Evolutionary conservation across 2,113 vertebrate species (phyloP), one percentile per base, ranked within the genome.

Genomic region (Mungos mungo): DNA sequence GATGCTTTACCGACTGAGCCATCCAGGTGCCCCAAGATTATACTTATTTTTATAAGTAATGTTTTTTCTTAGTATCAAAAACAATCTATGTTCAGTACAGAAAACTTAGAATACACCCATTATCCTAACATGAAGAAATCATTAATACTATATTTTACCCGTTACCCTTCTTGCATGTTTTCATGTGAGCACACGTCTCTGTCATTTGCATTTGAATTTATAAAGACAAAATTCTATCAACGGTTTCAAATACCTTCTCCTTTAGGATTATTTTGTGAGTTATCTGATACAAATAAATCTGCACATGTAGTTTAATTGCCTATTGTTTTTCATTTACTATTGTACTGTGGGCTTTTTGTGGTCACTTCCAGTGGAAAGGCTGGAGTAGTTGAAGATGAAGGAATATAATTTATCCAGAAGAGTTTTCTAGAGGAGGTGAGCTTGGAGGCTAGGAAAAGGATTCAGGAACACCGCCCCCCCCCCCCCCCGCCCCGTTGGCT

Each of bases 191-290:
- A 63, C 5, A 14, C 21, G 1, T 41, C 16, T 35, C 19, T 2
- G 0, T 33, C n/a, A 29, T 79, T 60, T 79, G 47, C 31, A 15
- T 65, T 96, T 82, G 5, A 84, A 50, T 60, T 91, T 95, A 41
- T 52, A 85, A 76, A 93, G 15, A 72, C 31, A 65, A 87, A 82
- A 23, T 45, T 65, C 19, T 31, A 63, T 69, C 15, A 60, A 38
- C 82, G 33, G 11, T 74, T 68, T n/a, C 19, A 84, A 45, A 88
- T 65, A 50, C 13, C 2, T 38, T 86, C 65, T 57, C 11, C 31
- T 77, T 95, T 89, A n/a, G 57, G n/a, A 41, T 81, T 76, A 79
- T 86, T 85, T 93, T 95, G 14, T 97, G 65, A 88, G 72, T 95
- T 60, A 35, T 41, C 35, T 38, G 38, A 41, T 72, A 35, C 57